Base-by-base conservation (phyloP, 2,888 invertebrate genomes). In the Eulithis prunata region DNA sequence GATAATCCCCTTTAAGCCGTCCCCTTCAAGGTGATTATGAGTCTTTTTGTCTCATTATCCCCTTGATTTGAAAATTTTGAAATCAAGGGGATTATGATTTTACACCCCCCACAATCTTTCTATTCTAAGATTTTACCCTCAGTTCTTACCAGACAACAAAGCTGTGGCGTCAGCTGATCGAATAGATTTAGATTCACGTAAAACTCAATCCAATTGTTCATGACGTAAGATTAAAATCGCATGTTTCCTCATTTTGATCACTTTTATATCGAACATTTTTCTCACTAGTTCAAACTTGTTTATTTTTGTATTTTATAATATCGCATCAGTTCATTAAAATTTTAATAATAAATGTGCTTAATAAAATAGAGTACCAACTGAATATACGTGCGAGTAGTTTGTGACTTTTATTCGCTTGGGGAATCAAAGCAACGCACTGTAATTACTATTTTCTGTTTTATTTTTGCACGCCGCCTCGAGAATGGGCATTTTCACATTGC, bases 101-200 rank as follows among this genome's bases (percentile, higher is more conserved):
- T 32, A 32, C 32, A 32, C 5, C 11, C 11, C 4, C 5, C 14
- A 10, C 11, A 57, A 38, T 43, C 1, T 38, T 61, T 61, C 14
- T 21, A 21, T 21, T 60, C 64, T 46, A 13, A 55, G 53, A 45
- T 57, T 57, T 28, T 47, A 55, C 56, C 49, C 54, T 64, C 61
- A 57, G 55, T 58, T 72, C 74, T 71, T 69, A 76, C 68, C 77
- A 71, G 76, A 76, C 72, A 76, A 73, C 78, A 76, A 57, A 76
- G 66, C 73, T 68, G 75, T 75, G 70, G 66, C 72, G 75, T 75
- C 76, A 76, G 74, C 75, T 79, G 80, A 81, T 81, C 77, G 74
- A 79, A 80, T 77, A 72, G 72, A 74, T 72, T 41, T 8, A 41
- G 41, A 41, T 41, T 41, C 41, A 41, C 41, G 41, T 41, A 10